These are phyloP conservation scores for Mya arenaria DNA, from an alignment of 1,140 invertebrate species.

Conservation along the genomic window DNA sequence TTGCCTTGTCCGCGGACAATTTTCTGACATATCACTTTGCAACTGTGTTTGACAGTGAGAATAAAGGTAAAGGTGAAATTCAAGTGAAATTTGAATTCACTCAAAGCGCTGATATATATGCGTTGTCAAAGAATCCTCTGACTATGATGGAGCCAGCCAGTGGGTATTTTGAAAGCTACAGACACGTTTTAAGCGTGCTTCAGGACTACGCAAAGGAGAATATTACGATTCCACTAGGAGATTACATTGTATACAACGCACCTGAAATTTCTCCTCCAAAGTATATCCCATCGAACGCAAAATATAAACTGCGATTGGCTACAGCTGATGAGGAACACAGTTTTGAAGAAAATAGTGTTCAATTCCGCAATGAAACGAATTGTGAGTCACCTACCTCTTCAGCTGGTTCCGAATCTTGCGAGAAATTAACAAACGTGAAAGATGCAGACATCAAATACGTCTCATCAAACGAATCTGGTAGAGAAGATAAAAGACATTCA, in stretches of 20 bases:
- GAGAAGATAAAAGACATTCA: no score
- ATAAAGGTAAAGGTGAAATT: slow-evolving; percentile 40
- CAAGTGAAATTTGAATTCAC: slow-evolving; percentile 77
- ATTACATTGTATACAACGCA: slow-evolving; percentile 59
- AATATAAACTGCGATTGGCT: no score
- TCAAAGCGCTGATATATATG: not conserved
- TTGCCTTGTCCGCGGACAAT: slow-evolving; percentile 86
- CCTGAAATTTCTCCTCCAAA: slow-evolving; percentile 61
- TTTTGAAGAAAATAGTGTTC: slow-evolving; percentile 24
- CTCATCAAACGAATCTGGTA: no score
- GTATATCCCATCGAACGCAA: no score
- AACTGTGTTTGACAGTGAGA: slow-evolving; percentile 83
- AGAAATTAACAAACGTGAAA: no score
- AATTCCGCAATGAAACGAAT: slow-evolving; percentile 64
- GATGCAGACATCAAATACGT: no score
- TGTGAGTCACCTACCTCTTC: no score
- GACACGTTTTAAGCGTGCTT: slow-evolving; percentile 79
- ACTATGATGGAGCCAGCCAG: slow-evolving; percentile 80
- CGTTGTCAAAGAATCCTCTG: slow-evolving; percentile 43
- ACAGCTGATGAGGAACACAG: slow-evolving; percentile 28
- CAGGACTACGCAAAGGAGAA: slow-evolving; percentile 72
- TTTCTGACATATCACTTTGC: slow-evolving; percentile 86
- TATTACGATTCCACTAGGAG: slow-evolving; percentile 78
- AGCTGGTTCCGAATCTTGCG: no score
- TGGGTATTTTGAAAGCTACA: slow-evolving; percentile 82